These are phyloP conservation scores for Slavum lentiscoides DNA, from an alignment of 2,888 invertebrate genomes.

Conservation along the genomic window DNA sequence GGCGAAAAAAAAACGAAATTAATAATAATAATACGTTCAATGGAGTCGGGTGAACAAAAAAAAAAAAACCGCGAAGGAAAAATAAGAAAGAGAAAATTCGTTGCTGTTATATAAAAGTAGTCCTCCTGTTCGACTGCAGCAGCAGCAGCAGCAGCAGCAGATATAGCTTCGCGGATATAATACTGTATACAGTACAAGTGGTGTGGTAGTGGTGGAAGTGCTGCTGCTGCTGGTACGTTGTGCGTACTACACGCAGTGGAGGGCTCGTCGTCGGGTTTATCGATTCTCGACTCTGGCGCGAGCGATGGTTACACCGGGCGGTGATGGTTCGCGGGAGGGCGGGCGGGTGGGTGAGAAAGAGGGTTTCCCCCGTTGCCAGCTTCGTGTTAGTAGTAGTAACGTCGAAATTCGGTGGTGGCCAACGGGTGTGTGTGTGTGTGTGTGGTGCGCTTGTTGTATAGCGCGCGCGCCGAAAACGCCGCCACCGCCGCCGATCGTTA, in stretches of 20 bases:
- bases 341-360: neutral
- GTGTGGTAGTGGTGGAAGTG: neutral
- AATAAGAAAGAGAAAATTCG: no score
- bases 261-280: constrained; percentile 44
- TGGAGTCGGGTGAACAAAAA: no score
- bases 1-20: no score
- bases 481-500: constrained; percentile 21
- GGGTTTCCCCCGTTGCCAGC: constrained; percentile 25
- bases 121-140: no score
- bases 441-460: no score
- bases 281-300: constrained; percentile 39
- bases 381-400: constrained; percentile 22
- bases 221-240: constrained; percentile 17
- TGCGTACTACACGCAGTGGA: neutral
- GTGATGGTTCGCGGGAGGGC: neutral
- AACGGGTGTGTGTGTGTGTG: neutral
- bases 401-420: constrained; percentile 27
- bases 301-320: constrained; percentile 38
- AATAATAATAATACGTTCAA: no score
- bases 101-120: no score
- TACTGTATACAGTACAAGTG: no score
- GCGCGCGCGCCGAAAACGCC: constrained; percentile 16
- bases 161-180: no score
- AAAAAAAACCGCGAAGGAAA: no score
- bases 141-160: no score